Evolutionary conservation across 2,888 invertebrate species (phyloP).

Genomic region (Cheilosia vernalis): DNA sequence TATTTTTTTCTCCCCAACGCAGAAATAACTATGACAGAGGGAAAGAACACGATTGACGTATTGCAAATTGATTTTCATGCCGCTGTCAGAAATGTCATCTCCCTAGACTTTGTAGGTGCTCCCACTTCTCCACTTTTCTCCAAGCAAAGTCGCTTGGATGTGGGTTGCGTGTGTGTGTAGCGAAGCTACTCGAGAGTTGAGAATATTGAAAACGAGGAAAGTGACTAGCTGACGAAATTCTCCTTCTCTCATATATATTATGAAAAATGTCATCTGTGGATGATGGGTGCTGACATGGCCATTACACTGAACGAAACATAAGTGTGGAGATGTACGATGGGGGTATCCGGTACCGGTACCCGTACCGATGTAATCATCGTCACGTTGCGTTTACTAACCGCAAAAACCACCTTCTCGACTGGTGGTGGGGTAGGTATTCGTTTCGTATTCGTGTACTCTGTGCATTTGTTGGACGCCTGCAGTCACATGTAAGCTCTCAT

Average conservation of each 20-base stretch:
- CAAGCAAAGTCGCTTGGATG: slow-evolving; percentile 13
- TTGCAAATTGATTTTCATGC: slow-evolving; percentile 81
- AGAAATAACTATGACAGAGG: slow-evolving; percentile 57
- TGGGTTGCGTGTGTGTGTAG: not conserved
- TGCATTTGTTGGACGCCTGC: not conserved
- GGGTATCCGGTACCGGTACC: not conserved
- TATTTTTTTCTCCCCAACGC: slow-evolving; percentile 7
- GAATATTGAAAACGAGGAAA: slow-evolving; percentile 53
- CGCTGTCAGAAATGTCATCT: slow-evolving; percentile 79
- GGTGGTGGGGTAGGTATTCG: not conserved
- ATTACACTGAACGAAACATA: slow-evolving; percentile 60
- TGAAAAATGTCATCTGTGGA: slow-evolving; percentile 82
- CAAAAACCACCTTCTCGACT: slow-evolving; percentile 32
- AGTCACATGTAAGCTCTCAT: slow-evolving; percentile 24
- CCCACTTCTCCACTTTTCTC: slow-evolving; percentile 29
- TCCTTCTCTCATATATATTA: slow-evolving; percentile 77
- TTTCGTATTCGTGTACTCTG: not conserved
- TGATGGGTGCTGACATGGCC: slow-evolving; percentile 78
- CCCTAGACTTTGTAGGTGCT: slow-evolving; percentile 58
- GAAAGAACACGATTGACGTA: slow-evolving; percentile 78
- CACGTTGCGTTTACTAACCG: slow-evolving; percentile 60
- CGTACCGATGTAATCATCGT: slow-evolving; percentile 46
- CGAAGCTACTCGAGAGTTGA: slow-evolving; percentile 29
- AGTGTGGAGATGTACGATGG: slow-evolving; percentile 26
- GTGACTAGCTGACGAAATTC: slow-evolving; percentile 61